Base-by-base conservation (phyloP, 2,113 vertebrate genomes). In the Paramisgurnus dabryanus region DNA sequence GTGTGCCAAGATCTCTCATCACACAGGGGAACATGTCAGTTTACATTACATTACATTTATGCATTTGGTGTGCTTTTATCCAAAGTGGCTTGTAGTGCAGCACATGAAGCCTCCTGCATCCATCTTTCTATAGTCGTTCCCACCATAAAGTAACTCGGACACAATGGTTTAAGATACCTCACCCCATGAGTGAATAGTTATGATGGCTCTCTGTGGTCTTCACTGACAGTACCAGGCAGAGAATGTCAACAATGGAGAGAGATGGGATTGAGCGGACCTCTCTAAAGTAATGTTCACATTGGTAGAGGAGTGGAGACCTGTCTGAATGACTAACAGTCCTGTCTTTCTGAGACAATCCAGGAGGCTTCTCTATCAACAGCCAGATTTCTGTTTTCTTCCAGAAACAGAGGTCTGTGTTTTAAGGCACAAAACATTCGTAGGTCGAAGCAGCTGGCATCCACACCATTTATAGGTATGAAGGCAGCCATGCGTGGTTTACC, bases 261-360 rank as follows among this genome's bases (percentile, higher is more conserved):
- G 70, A 73, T 50, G 63, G 64, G 66, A 67, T 79, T 45, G 57
- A 82, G 67, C 67, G 75, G 81, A 71, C 67, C 71, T 55, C 73
- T 75, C 78, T 61, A 49, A 80, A 77, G 86, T 86, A 81, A 85
- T 85, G 78, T 82, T 70, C 50, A 70, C n/a, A 69, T 50, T 45
- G 71, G 58, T 73, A 49, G 60, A 80, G 83, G 86, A 83, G 86
- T 81, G 71, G 57, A 81, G 57, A 66, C 64, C 82, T 87, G 86
- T 86, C 86, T 83, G 81, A 55, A 85, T 86, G 86, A 87, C 67
- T 80, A 74, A 87, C 83, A 83, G 73, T 27, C 76, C 83, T 84
- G 84, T 82, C 83, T 68, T 43, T 61, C 77, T 88, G 87, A 88
- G 43, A 86, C 79, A 82, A 84, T 80, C 55, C 87, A 88, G 85